Base-by-base conservation (phyloP, 2,113 vertebrate species). In the Lates calcarifer region DNA sequence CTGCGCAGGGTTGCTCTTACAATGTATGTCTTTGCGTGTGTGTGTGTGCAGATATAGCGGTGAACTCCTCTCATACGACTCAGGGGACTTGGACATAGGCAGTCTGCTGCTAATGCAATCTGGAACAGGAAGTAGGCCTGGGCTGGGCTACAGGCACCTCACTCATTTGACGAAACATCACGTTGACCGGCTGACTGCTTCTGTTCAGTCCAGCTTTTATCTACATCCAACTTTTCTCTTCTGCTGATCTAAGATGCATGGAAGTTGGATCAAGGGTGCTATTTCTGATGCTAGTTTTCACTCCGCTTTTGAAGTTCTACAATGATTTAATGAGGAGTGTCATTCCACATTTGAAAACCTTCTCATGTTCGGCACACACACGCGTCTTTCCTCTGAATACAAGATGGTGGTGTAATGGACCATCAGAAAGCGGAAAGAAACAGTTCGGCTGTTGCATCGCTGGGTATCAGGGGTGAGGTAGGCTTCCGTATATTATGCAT, bases 191-290 rank as follows among this genome's bases (percentile, higher is more conserved):
- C 69, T 33, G 68, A 83, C 51, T 82, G 60, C 73, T 24, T 79
- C 71, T 43, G 26, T 83, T 87, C 41, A 41, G 43, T 71, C 29
- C 15, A 8, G 74, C 81, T 92, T 91, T 88, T 55, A 86, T 92
- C 82, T 64, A 22, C 35, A 56, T 82, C 81, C 85, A 86, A 22
- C 74, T 56, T 51, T 61, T 55, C 1, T 12, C 61, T 61, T 35
- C 8, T 45, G 53, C 69, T 67, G 28, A 70, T 81, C 49, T 64
- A 56, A 86, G 81, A 83, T 55, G 43, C 57, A 24, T n/a, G 22
- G 55, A 55, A 53, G 53, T 55, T 60, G 61, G 77, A 85, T 87
- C 51, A 65, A 77, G 77, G 43, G 43, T 3, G 2, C 65, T 6
- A 7, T 70, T 67, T 83, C 33, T 61, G 6, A 73, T 73, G 64